phyloP scores from a whole-genome alignment of 2,888 invertebrate genomes.

The Hyppa rectilinea region DNA sequence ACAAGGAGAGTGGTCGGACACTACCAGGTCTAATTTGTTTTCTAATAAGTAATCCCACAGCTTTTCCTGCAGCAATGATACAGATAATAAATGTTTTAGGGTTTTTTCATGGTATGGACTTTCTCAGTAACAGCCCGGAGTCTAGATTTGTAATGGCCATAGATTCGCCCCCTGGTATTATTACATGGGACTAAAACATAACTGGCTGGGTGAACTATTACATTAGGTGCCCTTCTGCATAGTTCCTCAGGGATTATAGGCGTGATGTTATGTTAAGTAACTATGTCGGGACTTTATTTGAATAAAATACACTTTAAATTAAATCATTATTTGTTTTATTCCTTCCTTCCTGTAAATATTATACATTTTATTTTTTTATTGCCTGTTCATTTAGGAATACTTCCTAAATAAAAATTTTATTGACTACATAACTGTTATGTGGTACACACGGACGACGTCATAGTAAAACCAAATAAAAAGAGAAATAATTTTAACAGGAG shows the following conservation, averaged over 20 bases:
- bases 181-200: no score
- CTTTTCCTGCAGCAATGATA: slow-evolving; percentile 81
- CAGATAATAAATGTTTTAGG: background rate
- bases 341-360: background rate
- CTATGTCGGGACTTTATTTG: background rate
- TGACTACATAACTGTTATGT: background rate
- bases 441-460: background rate
- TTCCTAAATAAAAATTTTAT: background rate
- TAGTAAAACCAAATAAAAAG: background rate
- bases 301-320: background rate
- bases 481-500: no score
- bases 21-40: slow-evolving; percentile 91
- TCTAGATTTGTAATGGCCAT: no score
- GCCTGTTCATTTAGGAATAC: no score
- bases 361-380: background rate
- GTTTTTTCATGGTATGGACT: no score
- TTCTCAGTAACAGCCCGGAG: no score
- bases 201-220: no score
- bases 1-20: slow-evolving; percentile 93
- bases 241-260: no score
- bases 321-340: background rate
- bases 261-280: background rate
- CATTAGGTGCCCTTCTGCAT: no score
- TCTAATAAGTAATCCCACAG: slow-evolving; percentile 92
- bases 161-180: no score